Percentiles rank a stretch among this genome's conserved stretches.
Evolutionary conservation across 2,113 vertebrate genomes (phyloP).

Genomic region (Brachypteracias leptosomus): DNA sequence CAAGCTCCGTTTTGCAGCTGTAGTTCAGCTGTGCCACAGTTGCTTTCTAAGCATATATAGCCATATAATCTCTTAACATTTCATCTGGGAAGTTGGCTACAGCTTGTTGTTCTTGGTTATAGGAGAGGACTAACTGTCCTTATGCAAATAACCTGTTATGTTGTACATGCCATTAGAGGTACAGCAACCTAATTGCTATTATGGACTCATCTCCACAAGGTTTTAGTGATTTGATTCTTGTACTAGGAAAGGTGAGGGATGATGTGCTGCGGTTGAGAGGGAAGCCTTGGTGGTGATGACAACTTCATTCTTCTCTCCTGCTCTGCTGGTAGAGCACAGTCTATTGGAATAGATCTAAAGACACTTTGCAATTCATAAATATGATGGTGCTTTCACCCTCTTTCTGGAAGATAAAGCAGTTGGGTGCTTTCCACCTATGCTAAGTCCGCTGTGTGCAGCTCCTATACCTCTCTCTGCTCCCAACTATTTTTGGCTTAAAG

Average conservation of each 20-base stretch:
- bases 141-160: neutral
- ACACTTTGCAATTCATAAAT: neutral
- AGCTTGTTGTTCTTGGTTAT: neutral
- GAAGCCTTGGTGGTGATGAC: neutral
- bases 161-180: neutral
- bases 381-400: neutral
- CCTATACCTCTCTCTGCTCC: neutral
- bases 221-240: neutral
- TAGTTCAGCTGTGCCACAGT: neutral
- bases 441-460: neutral
- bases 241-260: neutral
- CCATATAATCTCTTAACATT: neutral
- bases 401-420: neutral
- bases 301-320: neutral
- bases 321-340: neutral
- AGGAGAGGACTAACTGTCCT: neutral
- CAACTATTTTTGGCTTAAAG: neutral
- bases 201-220: neutral
- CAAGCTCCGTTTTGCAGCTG: neutral
- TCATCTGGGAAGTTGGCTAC: neutral
- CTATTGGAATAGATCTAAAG: neutral
- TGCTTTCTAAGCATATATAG: neutral
- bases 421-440: neutral
- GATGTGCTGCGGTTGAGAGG: neutral
- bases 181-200: neutral